Percentiles rank a stretch among this genome's conserved stretches.
Conservation (phyloP, 2,888 invertebrate species). For the Nomada goodeniana region DNA sequence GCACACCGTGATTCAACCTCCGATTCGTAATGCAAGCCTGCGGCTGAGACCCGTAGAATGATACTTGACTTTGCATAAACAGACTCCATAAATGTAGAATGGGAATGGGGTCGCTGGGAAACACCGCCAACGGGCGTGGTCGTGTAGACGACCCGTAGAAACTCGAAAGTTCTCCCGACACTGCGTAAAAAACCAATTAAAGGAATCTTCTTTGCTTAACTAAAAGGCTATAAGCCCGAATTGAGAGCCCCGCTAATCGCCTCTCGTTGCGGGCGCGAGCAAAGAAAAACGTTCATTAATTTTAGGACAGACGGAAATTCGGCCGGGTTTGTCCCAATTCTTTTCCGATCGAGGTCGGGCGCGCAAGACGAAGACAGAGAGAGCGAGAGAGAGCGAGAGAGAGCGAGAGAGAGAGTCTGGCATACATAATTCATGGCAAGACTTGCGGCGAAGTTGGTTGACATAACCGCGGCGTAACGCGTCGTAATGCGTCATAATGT, state of each 20-base stretch:
- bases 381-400: not conserved
- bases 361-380: not conserved
- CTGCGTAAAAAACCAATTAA: not conserved
- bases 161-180: not conserved
- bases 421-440: constrained; percentile 29
- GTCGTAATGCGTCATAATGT: constrained; percentile 66
- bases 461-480: constrained; percentile 57
- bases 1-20: constrained; percentile 12
- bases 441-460: constrained; percentile 30
- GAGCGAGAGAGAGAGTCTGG: not conserved
- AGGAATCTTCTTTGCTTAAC: no score
- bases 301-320: not conserved
- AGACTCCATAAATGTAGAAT: not conserved
- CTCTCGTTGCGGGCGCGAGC: not conserved
- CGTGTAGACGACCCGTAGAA: not conserved
- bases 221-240: not conserved
- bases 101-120: not conserved
- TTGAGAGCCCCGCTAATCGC: not conserved
- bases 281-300: not conserved
- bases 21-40: constrained; percentile 13
- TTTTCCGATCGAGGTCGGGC: not conserved
- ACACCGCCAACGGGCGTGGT: not conserved
- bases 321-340: not conserved
- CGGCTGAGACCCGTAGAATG: constrained; percentile 1
- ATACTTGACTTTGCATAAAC: constrained; percentile 26